Evolutionary conservation across 2,888 invertebrate species (phyloP).

Genomic region (Selenia dentaria): DNA sequence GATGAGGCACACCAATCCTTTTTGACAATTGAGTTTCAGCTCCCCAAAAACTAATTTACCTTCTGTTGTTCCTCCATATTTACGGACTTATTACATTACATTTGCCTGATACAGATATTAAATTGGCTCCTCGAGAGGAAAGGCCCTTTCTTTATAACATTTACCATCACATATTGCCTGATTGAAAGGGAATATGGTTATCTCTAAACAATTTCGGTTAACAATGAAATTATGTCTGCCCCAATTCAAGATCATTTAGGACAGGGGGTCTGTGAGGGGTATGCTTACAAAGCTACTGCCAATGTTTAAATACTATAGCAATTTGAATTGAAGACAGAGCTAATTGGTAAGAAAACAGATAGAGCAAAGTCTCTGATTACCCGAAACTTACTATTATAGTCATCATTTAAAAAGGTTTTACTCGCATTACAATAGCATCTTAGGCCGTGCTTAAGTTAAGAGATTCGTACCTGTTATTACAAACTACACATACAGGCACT

Average conservation of each 20-base stretch:
- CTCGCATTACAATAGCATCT: too few species aligned
- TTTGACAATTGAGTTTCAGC: slow-evolving; percentile 70
- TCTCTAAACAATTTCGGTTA: slow-evolving; percentile 42
- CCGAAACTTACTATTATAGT: too few species aligned
- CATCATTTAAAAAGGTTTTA: too few species aligned
- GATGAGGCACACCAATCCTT: slow-evolving; percentile 58
- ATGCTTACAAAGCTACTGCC: too few species aligned
- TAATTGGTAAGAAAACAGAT: too few species aligned
- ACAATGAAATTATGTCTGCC: slow-evolving; percentile 36
- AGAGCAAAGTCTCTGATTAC: too few species aligned
- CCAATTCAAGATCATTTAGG: slow-evolving; percentile 26
- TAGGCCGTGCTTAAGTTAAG: too few species aligned
- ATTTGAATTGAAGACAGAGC: too few species aligned
- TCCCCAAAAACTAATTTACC: slow-evolving; percentile 75
- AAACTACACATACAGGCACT: too few species aligned
- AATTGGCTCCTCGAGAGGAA: slow-evolving; percentile 61
- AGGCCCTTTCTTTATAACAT: slow-evolving; percentile 62
- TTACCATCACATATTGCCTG: slow-evolving; percentile 40
- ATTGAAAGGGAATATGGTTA: slow-evolving; percentile 33
- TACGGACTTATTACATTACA: slow-evolving; percentile 70
- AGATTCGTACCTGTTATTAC: too few species aligned
- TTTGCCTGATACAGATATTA: slow-evolving; percentile 77
- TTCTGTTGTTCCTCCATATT: slow-evolving; percentile 76
- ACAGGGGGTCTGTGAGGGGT: slow-evolving; percentile 3
- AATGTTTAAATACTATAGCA: too few species aligned